Evolutionary conservation across 2,113 vertebrate species (phyloP).

Genomic region (Eptesicus fuscus): DNA sequence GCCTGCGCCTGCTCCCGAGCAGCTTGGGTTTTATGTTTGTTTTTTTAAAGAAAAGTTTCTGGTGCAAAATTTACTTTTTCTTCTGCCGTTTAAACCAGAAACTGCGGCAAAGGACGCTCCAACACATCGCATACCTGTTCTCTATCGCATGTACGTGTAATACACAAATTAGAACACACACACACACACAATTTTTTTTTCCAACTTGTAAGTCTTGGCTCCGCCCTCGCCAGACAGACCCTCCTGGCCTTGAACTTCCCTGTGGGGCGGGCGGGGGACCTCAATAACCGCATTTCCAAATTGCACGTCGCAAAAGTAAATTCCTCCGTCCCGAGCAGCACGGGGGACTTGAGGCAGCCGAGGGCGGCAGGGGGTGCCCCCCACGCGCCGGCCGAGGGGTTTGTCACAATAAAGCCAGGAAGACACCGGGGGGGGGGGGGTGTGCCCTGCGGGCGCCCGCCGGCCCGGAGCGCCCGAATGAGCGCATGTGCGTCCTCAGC

Average conservation of each 20-base stretch:
- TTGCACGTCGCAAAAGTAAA: background rate
- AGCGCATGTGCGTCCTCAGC: background rate
- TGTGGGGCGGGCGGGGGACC: fast-evolving
- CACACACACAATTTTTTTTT: background rate
- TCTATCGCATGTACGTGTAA: fast-evolving
- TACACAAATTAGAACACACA: too few relatives aligned
- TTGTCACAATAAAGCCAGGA: background rate
- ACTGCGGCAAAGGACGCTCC: background rate
- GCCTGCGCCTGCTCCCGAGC: background rate
- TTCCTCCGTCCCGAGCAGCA: background rate
- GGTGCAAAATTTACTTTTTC: background rate
- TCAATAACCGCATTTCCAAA: background rate
- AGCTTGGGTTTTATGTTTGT: background rate
- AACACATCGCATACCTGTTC: background rate
- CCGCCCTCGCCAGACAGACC: background rate
- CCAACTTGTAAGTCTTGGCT: background rate
- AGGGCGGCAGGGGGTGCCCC: background rate
- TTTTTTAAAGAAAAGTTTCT: background rate
- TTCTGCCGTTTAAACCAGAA: background rate
- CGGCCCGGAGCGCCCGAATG: background rate
- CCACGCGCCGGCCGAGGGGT: background rate
- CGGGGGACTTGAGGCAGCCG: background rate
- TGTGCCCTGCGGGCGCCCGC: background rate
- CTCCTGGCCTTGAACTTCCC: background rate
- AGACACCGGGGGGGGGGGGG: background rate